A percentile compares a stretch with the other conserved stretches of the same genome.
phyloP scores from a whole-genome alignment of 2,888 invertebrate species.

The Sphaerophoria taeniata region DNA sequence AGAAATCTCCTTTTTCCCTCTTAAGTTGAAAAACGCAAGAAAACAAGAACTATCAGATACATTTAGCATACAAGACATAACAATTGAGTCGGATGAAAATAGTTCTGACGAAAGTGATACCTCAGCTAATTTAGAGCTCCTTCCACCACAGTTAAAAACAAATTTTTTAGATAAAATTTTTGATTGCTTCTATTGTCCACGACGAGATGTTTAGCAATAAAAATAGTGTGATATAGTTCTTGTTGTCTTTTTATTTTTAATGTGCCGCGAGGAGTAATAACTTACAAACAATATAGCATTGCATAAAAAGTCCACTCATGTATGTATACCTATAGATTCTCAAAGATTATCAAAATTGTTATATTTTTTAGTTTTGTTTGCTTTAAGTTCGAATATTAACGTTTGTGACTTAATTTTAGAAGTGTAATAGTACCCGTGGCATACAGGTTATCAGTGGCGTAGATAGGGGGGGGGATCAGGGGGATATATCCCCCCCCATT shows the following conservation, averaged over 20 bases:
- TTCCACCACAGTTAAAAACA: slow-evolving; percentile 79
- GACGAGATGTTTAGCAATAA: slow-evolving; percentile 51
- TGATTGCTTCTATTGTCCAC: slow-evolving; percentile 76
- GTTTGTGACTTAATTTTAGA: no score
- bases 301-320: no score
- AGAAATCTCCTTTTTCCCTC: slow-evolving; percentile 82
- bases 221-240: not conserved
- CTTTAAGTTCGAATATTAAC: no score
- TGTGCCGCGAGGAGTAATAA: no score
- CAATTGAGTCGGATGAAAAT: slow-evolving; percentile 81
- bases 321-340: no score
- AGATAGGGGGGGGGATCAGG: no score
- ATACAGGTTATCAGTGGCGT: no score
- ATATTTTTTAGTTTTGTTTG: no score
- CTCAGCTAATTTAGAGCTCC: slow-evolving; percentile 81
- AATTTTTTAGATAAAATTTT: slow-evolving; percentile 77
- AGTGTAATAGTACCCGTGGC: no score
- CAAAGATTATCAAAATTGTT: no score
- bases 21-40: slow-evolving; percentile 77
- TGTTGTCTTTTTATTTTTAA: not conserved
- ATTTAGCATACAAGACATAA: slow-evolving; percentile 83
- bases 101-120: slow-evolving; percentile 81
- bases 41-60: slow-evolving; percentile 81
- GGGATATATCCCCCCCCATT: no score
- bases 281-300: no score